phyloP scores from a whole-genome alignment of 1,140 invertebrate species.

The Aleiodes sp. region DNA sequence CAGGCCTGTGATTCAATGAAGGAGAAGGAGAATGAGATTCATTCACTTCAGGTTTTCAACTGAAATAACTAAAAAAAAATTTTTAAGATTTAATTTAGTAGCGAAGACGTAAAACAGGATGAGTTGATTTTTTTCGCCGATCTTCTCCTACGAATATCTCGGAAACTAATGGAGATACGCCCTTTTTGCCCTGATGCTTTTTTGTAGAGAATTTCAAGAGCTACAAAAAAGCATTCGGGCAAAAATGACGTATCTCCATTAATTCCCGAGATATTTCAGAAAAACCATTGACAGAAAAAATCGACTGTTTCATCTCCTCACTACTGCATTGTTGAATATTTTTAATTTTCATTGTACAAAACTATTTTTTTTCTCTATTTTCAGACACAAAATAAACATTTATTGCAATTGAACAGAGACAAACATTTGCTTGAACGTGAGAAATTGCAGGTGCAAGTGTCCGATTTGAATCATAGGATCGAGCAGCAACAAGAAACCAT shows the following conservation, averaged over 20 bases:
- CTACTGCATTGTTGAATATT: neutral
- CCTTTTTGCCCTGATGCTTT: too few relatives aligned
- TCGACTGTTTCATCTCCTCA: neutral
- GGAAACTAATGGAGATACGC: too few relatives aligned
- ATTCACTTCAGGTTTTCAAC: conserved; percentile 67
- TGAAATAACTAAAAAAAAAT: conserved; percentile 28
- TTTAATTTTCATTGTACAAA: neutral
- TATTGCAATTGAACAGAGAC: conserved; percentile 75
- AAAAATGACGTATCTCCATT: too few relatives aligned
- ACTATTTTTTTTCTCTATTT: conserved; percentile 20
- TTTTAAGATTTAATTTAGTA: neutral
- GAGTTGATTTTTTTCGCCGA: too few relatives aligned
- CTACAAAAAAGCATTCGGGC: too few relatives aligned
- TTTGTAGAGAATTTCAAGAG: too few relatives aligned
- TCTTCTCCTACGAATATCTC: too few relatives aligned
- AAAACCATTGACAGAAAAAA: too few relatives aligned
- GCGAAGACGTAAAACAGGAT: too few relatives aligned
- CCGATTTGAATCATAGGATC: conserved; percentile 71
- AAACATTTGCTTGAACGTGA: conserved; percentile 78
- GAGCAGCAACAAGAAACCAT: conserved; percentile 76
- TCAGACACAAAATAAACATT: conserved; percentile 72
- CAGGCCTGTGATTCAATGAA: conserved; percentile 72
- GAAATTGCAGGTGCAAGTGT: conserved; percentile 73
- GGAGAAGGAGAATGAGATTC: conserved; percentile 73
- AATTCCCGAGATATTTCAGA: too few relatives aligned